Base-by-base conservation (phyloP, 2,113 vertebrate genomes). In the Siniperca knerii region DNA sequence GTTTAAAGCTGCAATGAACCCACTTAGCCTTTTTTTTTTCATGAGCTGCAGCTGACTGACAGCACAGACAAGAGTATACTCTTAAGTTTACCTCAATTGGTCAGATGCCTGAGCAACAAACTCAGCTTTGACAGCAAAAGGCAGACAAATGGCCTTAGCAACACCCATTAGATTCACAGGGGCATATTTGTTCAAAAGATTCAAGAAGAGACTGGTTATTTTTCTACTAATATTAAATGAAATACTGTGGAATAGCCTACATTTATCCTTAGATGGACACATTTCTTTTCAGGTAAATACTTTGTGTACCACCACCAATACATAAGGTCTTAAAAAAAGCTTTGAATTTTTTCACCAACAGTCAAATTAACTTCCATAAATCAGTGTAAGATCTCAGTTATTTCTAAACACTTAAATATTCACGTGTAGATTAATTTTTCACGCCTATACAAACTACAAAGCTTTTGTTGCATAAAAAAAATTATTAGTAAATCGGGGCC, bases 381-480 rank as follows among this genome's bases (percentile, higher is more conserved):
- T 40, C n/a, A 40, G 35, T 46, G n/a, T 48, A 79, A 57, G 0
- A 72, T 46, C 46, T 81, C 58, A 48, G 58, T 74, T 62, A 77
- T 71, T 86, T 48, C 84, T 74, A 52, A 42, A 48, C 42, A 25
- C 50, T 84, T 75, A 37, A 35, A 81, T 64, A 83, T 79, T 86
- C 8, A 71, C 40, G 67, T 58, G 86, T 25, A 40, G 15, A 75
- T 81, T 3, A 77, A 76, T 75, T 66, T 44, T 83, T 79, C n/a
- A 67, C 8, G 7, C 54, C 70, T 73, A 73, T 76, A 83, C 20
- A 48, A 69, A 79, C 68, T 42, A 65, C 20, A 60, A 64, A 80
- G 21, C 48, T 81, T 58, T 55, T 25, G 8, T 57, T 73, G 40
- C 44, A 68, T 13, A 68, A n/a, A 50, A 21, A 46, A 44, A 29